These are phyloP conservation scores for Epinotia ramella DNA, from an alignment of 2,888 invertebrate genomes.

Conservation along the genomic window DNA sequence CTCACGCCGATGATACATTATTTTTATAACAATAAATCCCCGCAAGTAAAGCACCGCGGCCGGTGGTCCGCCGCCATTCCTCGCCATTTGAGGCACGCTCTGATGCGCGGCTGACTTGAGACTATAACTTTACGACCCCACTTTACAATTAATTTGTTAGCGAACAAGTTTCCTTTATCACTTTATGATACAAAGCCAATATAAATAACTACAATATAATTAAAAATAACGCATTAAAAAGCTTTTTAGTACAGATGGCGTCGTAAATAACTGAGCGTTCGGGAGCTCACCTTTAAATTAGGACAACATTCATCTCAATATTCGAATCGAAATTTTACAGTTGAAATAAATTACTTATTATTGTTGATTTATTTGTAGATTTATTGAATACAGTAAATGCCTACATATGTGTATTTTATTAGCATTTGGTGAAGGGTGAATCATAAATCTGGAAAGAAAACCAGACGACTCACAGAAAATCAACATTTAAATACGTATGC, in stretches of 20 bases:
- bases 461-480: neutral
- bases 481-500: neutral
- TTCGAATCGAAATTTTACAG: slow-evolving; percentile 3
- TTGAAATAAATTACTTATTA: slow-evolving; percentile 8
- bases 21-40: slow-evolving; percentile 85
- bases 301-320: slow-evolving; percentile 25
- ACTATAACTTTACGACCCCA: slow-evolving; percentile 52
- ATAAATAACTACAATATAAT: slow-evolving; percentile 47
- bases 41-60: slow-evolving; percentile 80
- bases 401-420: neutral
- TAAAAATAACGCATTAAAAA: slow-evolving; percentile 39
- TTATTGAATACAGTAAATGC: slow-evolving; percentile 15
- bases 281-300: slow-evolving; percentile 27
- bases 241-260: slow-evolving; percentile 20
- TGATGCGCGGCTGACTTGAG: slow-evolving; percentile 53
- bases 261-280: slow-evolving; percentile 34
- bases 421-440: neutral
- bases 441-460: slow-evolving; percentile 2
- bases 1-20: slow-evolving; percentile 80
- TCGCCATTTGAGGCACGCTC: slow-evolving; percentile 56
- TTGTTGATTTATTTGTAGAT: slow-evolving; percentile 18
- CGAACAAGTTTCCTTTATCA: slow-evolving; percentile 47
- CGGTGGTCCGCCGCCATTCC: slow-evolving; percentile 70
- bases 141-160: slow-evolving; percentile 54
- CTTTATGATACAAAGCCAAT: slow-evolving; percentile 41